Base-by-base conservation (phyloP, 2,797 vertebrate species). In the Numenius phaeopus region DNA sequence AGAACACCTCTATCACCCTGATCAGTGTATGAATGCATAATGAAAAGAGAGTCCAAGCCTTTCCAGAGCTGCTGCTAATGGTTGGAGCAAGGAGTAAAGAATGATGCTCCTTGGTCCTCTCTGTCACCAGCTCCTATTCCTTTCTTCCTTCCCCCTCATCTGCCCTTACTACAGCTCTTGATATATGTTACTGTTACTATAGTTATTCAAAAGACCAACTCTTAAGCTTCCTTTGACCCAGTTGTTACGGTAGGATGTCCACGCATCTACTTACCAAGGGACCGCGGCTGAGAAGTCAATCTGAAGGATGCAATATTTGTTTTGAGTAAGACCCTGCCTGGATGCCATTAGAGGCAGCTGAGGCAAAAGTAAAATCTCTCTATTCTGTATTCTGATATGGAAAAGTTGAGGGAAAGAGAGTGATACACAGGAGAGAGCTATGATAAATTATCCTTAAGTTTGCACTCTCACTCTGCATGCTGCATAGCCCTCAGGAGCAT, bases 401-500 rank as follows among this genome's bases (percentile, higher is more conserved):
- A 83, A 79, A 80, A 93, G 69, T 65, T 92, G 67, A 91, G 89
- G 79, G 40, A 75, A 79, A 13, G 13, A 91, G 83, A 77, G 76
- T 55, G 91, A 87, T 72, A 70, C 59, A 81, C 49, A 78, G 78
- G 75, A 85, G 67, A 72, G 73, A 58, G 66, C 57, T 40, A 54
- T 86, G 95, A 96, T 92, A 94, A 97, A 94, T 92, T 94, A 97
- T 94, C 78, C 59, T 26, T 47, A 91, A 80, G 77, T 79, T 78
- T 5, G 5, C 32, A 70, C 76, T 95, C 89, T 96, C 92, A 85
- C 90, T 96, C 83, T 92, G 90, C 89, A 70, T 47, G 90, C 91
- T 82, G 46, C 50, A 71, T 27, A 94, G 92, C 97, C 95, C 95
- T 92, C 79, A 65, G 96, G 96, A 98, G 88, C 96, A 80, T 70